Evolutionary conservation across 2,797 vertebrate species (phyloP).

Genomic region (Synanceia verrucosa): DNA sequence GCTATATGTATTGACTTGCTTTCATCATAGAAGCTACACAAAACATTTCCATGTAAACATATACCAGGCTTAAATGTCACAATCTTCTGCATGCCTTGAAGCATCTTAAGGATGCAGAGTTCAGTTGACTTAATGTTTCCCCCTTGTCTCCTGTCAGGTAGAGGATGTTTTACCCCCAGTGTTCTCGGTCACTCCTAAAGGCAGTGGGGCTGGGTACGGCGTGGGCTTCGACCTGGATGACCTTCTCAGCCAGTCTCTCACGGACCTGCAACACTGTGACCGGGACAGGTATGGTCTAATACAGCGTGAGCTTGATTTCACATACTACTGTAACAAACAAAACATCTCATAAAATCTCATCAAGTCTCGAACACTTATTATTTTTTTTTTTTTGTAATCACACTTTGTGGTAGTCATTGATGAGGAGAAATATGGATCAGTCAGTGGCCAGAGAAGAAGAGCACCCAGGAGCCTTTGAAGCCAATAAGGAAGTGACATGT

Average conservation of each 20-base stretch:
- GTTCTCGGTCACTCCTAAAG: slow-evolving; percentile 94
- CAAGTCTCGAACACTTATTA: too few relatives aligned
- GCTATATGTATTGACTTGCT: not conserved
- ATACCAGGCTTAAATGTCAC: slow-evolving; percentile 26
- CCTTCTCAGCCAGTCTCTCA: slow-evolving; percentile 92
- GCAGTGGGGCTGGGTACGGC: slow-evolving; percentile 94
- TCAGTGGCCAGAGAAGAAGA: too few relatives aligned
- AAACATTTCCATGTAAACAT: not conserved
- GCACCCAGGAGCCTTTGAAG: too few relatives aligned
- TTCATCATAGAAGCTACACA: not conserved
- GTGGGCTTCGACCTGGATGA: slow-evolving; percentile 95
- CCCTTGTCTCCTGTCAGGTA: slow-evolving; percentile 80
- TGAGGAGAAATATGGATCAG: too few relatives aligned
- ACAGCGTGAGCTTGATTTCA: not conserved
- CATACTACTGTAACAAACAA: not conserved
- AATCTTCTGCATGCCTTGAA: slow-evolving; percentile 1
- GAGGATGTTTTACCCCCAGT: slow-evolving; percentile 93
- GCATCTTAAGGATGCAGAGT: slow-evolving; percentile 14
- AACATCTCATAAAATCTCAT: too few relatives aligned
- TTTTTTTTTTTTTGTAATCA: too few relatives aligned
- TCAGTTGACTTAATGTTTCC: slow-evolving; percentile 22
- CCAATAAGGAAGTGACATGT: too few relatives aligned
- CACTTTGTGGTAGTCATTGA: too few relatives aligned
- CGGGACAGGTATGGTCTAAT: slow-evolving; percentile 84
- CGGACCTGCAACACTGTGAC: slow-evolving; percentile 88